Evolutionary conservation across 2,797 vertebrate species (phyloP), one percentile per base, ranked within the genome.

Genomic region (Channallabes apus): DNA sequence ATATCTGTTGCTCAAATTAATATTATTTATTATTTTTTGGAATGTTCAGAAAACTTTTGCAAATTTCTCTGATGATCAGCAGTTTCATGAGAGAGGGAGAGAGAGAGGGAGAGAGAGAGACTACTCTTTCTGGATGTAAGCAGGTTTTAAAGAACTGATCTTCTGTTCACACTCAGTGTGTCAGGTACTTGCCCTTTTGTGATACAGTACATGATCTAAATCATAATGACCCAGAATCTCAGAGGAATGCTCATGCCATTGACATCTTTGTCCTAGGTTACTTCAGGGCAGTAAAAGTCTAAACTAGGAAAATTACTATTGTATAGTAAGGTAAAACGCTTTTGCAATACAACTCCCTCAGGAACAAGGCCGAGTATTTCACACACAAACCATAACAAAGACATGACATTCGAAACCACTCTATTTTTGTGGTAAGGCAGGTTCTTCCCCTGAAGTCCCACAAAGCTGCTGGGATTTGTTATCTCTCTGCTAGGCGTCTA

Each of bases 371-470:
- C 32, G 8, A 61, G 14, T 29, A 59, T 71, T 84, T 84, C 27
- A 22, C 61, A 82, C 73, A 86, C 81, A 86, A 81, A 83, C 61
- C 77, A 61, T 80, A 62, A 86, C 87, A 89, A 89, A 83, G 87
- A 67, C 27, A 20, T 77, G 89, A 83, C 17, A 89, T 83, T 61
- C 81, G 84, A 89, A 80, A 87, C 87, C 78, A 83, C 61, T 86
- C 29, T 86, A 65, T 20, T 65, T 84, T 77, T 71, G 51, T 72
- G 27, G 56, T 79, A 54, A 76, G 75, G 62, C 58, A 62, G 72
- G 20, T 76, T 83, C 80, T 54, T 24, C 5, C 27, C 18, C 29
- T n/a, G 38, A 54, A 20, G 83, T 89, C 77, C 76, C 27, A 86
- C 64, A 84, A 68, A 73, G 73, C 71, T 24, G 38, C 27, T 32